phyloP scores from a whole-genome alignment of 2,888 invertebrate species.

The Drosophila nr. medialis region DNA sequence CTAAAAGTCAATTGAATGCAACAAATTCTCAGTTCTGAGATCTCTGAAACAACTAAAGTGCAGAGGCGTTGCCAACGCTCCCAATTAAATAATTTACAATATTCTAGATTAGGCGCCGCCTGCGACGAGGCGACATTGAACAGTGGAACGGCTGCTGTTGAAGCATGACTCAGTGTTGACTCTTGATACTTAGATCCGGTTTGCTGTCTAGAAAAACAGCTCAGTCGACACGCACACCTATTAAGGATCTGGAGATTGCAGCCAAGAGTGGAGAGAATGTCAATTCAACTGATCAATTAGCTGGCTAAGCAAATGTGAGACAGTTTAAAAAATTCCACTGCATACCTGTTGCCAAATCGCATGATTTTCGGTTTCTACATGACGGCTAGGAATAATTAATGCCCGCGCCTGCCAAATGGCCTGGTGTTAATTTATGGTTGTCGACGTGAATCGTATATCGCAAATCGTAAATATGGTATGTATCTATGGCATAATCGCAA shows the following conservation, averaged over 20 bases:
- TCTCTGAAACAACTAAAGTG: constrained; percentile 9
- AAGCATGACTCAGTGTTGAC: constrained; percentile 53
- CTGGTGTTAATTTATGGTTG: constrained; percentile 78
- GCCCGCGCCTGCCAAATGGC: constrained; percentile 56
- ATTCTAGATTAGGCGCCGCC: constrained; percentile 77
- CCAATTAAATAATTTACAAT: constrained; percentile 77
- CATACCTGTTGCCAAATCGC: constrained; percentile 45
- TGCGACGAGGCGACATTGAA: constrained; percentile 65
- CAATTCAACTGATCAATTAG: constrained; percentile 56
- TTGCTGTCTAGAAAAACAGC: constrained; percentile 49
- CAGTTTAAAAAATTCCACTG: constrained; percentile 65
- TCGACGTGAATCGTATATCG: constrained; percentile 51
- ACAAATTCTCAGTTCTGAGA: constrained; percentile 41
- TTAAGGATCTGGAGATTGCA: constrained; percentile 55
- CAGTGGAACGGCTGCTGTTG: constrained; percentile 14
- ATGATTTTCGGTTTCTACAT: constrained; percentile 8
- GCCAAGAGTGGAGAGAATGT: constrained; percentile 41
- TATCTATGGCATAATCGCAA: constrained; percentile 54
- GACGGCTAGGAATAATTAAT: constrained; percentile 70
- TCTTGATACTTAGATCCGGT: constrained; percentile 71
- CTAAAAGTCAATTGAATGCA: constrained; percentile 51
- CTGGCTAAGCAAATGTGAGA: constrained; percentile 66
- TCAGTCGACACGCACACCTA: constrained; percentile 58
- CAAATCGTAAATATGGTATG: constrained; percentile 46
- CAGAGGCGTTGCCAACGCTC: constrained; percentile 72